Base-by-base conservation (phyloP, 2,888 invertebrate genomes). In the Agriopis marginaria region DNA sequence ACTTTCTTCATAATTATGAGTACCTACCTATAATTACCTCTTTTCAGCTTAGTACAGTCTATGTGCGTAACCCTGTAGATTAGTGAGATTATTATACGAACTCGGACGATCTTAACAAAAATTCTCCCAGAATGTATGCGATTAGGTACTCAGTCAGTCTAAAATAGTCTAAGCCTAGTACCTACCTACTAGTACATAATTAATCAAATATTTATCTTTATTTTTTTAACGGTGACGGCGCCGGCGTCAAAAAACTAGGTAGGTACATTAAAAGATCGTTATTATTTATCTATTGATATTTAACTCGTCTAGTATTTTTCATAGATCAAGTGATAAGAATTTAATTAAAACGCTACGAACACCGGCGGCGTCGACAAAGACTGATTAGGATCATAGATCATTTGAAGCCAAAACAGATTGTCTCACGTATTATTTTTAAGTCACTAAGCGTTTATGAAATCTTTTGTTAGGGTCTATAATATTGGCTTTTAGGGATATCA, bases 381-480 rank as follows among this genome's bases (percentile, higher is more conserved):
- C 51, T 44, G 61, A 62, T 62, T 62, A 51, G 10, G 12, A 62
- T 62, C 61, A 23, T 62, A 62, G 61, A 62, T 62, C 61, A 17
- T 50, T 62, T 23, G 14, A 39, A 42, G 50, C 51, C 61, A 50
- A 50, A 40, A 40, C n/a, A 51, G 51, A 62, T 62, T 60, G 39
- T 5, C 9, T 40, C 39, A 60, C 60, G 60, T 59, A 45, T 47
- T 45, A n/a, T 17, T 56, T 44, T 44, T 10, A 17, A 44, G 12
- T 12, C 12, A 56, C 3, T 42, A 44, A 39, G 11, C 11, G 42
- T 40, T 14, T 55, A 55, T 7, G 40, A 40, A 14, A 42, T 55
- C 39, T n/a, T 55, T 40, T 54, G 11, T 42, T 10, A 14, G 6
- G 11, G 9, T 40, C 9, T 54, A 14, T n/a, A n/a, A n/a, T n/a